phyloP scores from a whole-genome alignment of 2,797 vertebrate species.

The Coregonus suidteri region DNA sequence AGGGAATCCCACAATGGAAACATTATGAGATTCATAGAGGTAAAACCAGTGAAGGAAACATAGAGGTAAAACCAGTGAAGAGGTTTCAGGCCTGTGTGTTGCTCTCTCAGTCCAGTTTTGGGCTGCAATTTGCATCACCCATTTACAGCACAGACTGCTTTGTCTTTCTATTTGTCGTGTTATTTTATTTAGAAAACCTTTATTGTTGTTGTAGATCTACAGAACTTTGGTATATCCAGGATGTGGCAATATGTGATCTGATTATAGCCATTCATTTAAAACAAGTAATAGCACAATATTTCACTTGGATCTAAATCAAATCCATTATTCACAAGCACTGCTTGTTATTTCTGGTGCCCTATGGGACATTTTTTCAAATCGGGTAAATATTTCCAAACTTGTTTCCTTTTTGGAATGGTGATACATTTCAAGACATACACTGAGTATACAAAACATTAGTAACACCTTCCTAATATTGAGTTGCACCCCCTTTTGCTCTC shows the following conservation, averaged over 20 bases:
- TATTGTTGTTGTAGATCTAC: constrained; percentile 12
- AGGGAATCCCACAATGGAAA: too few species aligned
- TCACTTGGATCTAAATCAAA: constrained; percentile 69
- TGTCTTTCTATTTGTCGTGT: too few species aligned
- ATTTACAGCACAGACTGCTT: too few species aligned
- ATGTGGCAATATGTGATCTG: constrained; percentile 42
- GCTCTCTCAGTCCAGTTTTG: too few species aligned
- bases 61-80: too few species aligned
- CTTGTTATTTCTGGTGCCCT: constrained; percentile 69
- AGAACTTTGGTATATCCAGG: not conserved
- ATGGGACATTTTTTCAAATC: constrained; percentile 44
- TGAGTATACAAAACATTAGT: constrained; percentile 27
- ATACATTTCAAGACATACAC: constrained; percentile 52
- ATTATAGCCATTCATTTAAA: constrained; percentile 71
- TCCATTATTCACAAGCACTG: constrained; percentile 66
- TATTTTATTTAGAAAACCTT: too few species aligned
- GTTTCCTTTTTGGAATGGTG: constrained; percentile 52
- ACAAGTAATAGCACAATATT: constrained; percentile 68
- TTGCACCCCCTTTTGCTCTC: too few species aligned
- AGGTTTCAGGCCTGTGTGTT: too few species aligned
- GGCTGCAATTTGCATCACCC: too few species aligned
- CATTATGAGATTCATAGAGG: too few species aligned
- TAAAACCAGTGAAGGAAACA: too few species aligned
- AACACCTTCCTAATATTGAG: too few species aligned
- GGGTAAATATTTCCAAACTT: constrained; percentile 57